Evolutionary conservation across 92 coral and sea anemone genomes (phyloP).

Genomic region (Palythoa heliodiscus): DNA sequence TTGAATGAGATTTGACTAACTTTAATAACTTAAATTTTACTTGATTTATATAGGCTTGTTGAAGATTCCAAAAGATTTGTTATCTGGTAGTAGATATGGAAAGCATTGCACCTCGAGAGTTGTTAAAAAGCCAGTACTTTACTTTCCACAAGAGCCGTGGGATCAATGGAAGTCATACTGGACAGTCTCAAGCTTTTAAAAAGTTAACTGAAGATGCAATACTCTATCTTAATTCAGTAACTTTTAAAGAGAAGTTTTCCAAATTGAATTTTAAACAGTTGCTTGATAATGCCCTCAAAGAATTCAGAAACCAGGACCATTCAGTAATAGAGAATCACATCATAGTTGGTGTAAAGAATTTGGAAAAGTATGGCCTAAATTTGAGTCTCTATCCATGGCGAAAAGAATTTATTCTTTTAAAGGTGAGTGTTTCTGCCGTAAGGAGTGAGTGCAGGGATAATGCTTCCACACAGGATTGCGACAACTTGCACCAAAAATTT

Average conservation of each 20-base stretch:
- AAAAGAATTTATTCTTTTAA: constrained; percentile 64
- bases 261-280: neutral
- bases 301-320: neutral
- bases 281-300: constrained; percentile 11
- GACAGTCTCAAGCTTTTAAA: neutral
- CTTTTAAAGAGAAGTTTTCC: neutral
- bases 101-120: neutral
- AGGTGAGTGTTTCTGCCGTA: constrained; percentile 54
- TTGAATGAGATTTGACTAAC: too few species aligned
- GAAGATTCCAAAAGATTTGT: neutral
- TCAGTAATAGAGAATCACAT: constrained; percentile 26
- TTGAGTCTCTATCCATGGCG: constrained; percentile 74
- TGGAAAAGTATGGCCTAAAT: constrained; percentile 70
- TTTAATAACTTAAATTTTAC: neutral
- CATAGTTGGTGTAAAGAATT: constrained; percentile 53
- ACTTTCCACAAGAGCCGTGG: neutral
- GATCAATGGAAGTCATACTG: neutral
- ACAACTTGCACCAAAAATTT: too few species aligned
- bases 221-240: neutral
- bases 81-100: constrained; percentile 2
- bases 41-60: neutral
- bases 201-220: neutral
- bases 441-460: too few species aligned
- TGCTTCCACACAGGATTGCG: too few species aligned
- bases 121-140: constrained; percentile 16